phyloP scores from a whole-genome alignment of 2,888 invertebrate genomes.

The Hirtodrosophila alboralis region DNA sequence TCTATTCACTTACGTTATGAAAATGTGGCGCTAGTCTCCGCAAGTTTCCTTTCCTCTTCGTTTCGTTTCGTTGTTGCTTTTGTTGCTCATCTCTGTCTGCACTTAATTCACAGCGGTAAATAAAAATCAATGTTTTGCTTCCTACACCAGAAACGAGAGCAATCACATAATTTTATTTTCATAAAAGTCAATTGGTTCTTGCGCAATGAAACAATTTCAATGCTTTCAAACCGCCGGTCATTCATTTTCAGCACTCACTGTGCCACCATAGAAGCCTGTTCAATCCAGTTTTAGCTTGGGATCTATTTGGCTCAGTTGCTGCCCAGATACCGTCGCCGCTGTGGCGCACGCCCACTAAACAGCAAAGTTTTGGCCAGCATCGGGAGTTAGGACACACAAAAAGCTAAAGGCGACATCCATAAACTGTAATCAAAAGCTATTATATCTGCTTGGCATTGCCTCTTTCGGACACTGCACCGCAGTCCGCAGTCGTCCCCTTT shows the following conservation, averaged over 20 bases:
- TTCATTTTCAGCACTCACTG: slow-evolving; percentile 23
- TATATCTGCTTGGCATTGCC: slow-evolving; percentile 67
- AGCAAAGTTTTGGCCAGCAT: slow-evolving; percentile 52
- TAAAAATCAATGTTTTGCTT: slow-evolving; percentile 72
- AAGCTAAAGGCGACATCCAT: slow-evolving; percentile 76
- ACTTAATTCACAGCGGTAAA: slow-evolving; percentile 72
- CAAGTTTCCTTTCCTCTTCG: slow-evolving; percentile 8
- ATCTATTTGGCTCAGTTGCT: slow-evolving; percentile 22
- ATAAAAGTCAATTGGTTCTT: slow-evolving; percentile 75
- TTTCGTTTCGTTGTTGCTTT: neutral
- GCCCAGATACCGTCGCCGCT: slow-evolving; percentile 41
- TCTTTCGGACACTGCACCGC: slow-evolving; percentile 25
- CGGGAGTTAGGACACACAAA: slow-evolving; percentile 14
- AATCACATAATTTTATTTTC: slow-evolving; percentile 74
- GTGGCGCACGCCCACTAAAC: slow-evolving; percentile 69
- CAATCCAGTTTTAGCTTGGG: slow-evolving; percentile 3
- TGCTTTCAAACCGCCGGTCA: slow-evolving; percentile 53
- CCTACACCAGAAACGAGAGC: slow-evolving; percentile 47
- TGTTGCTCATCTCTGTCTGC: slow-evolving; percentile 25
- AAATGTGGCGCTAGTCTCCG: slow-evolving; percentile 62
- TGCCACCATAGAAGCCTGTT: slow-evolving; percentile 12
- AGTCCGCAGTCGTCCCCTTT: slow-evolving; percentile 18
- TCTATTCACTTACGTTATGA: slow-evolving; percentile 79
- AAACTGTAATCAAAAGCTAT: slow-evolving; percentile 79
- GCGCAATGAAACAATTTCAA: slow-evolving; percentile 66